Conservation (phyloP, 2,888 invertebrate species). For the Acrobasis repandana region DNA sequence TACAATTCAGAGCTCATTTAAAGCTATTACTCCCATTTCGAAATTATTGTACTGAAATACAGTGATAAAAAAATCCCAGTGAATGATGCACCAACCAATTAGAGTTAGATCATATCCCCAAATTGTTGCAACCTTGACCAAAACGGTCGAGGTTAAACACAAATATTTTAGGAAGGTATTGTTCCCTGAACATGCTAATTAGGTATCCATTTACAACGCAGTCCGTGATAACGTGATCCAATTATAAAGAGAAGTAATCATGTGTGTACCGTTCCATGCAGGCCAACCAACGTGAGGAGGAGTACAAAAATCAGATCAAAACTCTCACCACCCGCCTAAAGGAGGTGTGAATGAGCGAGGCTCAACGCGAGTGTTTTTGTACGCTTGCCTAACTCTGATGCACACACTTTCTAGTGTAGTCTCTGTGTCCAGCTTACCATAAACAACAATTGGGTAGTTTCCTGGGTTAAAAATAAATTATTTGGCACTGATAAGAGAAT, state of each 20-base stretch:
- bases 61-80: constrained; percentile 19
- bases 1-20: background rate
- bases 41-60: background rate
- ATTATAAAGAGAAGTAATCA: constrained; percentile 43
- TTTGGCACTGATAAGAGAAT: too few species aligned
- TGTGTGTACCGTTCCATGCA: constrained; percentile 74
- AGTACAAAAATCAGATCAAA: constrained; percentile 99
- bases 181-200: constrained; percentile 35
- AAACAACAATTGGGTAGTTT: constrained; percentile 13
- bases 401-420: constrained; percentile 53
- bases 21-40: background rate
- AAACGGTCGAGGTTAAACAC: constrained; percentile 30
- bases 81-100: constrained; percentile 74
- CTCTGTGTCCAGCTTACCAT: constrained; percentile 52
- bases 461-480: too few species aligned
- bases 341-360: constrained; percentile 90
- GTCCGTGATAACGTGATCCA: constrained; percentile 25
- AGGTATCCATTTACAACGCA: constrained; percentile 31
- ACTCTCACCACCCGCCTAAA: constrained; percentile 99
- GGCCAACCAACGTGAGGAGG: constrained; percentile 99
- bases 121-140: constrained; percentile 23
- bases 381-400: constrained; percentile 73
- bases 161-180: constrained; percentile 33
- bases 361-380: constrained; percentile 64
- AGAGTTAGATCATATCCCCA: constrained; percentile 18